phyloP scores from a whole-genome alignment of 2,113 vertebrate species.

The Procapra przewalskii region DNA sequence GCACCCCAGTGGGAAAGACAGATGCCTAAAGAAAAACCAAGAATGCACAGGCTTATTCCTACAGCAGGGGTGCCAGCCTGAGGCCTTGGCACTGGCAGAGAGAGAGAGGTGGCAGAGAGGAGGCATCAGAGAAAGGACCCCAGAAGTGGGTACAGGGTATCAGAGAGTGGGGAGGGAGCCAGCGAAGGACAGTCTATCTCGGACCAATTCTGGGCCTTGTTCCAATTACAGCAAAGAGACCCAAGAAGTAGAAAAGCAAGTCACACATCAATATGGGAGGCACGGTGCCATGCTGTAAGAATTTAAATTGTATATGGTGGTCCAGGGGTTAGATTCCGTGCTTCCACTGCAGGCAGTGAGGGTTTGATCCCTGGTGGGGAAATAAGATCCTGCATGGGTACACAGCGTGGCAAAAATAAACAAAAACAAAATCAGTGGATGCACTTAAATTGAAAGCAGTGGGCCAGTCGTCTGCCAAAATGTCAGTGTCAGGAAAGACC shows the following conservation, averaged over 20 bases:
- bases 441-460: not conserved
- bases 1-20: not conserved
- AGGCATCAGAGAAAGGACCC: not conserved
- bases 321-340: not conserved
- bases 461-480: not conserved
- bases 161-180: not conserved
- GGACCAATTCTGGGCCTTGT: not conserved
- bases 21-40: not conserved
- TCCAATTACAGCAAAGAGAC: not conserved
- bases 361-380: not conserved
- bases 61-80: not conserved
- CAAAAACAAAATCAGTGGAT: not conserved
- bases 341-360: not conserved
- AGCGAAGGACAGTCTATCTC: not conserved
- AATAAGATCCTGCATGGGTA: not conserved
- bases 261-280: rapidly evolving
- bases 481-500: not conserved
- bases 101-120: not conserved
- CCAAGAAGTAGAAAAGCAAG: not conserved
- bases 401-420: not conserved
- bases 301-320: not conserved
- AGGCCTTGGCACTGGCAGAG: not conserved
- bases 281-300: not conserved
- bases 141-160: too few species aligned
- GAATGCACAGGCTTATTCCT: not conserved